phyloP scores from a whole-genome alignment of 1,140 invertebrate species.

The Drosophila sp. region DNA sequence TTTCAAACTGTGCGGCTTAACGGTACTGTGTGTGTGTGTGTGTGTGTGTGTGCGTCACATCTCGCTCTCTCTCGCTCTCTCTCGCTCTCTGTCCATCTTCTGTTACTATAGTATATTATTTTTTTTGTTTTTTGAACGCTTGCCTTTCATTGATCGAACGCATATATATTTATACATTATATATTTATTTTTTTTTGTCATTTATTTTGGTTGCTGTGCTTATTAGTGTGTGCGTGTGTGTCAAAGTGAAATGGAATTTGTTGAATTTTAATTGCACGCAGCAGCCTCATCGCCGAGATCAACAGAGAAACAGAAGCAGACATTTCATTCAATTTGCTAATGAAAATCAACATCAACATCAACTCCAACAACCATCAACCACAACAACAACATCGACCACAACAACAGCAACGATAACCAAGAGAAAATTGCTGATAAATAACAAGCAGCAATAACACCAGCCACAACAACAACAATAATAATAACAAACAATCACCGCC shows the following conservation, averaged over 20 bases:
- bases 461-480: constrained; percentile 42
- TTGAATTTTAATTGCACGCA: constrained; percentile 78
- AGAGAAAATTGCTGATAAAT: constrained; percentile 67
- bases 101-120: background rate
- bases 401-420: constrained; percentile 16
- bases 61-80: constrained; percentile 1
- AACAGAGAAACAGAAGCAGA: constrained; percentile 37
- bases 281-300: constrained; percentile 47
- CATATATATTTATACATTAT: constrained; percentile 26
- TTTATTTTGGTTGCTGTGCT: constrained; percentile 24
- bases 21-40: constrained; percentile 56
- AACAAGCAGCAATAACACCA: constrained; percentile 50
- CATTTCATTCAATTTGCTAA: constrained; percentile 66
- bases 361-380: constrained; percentile 35
- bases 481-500: constrained; percentile 25
- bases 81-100: background rate
- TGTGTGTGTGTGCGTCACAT: constrained; percentile 25
- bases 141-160: constrained; percentile 35
- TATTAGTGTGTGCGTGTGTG: constrained; percentile 22
- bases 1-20: constrained; percentile 48
- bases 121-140: constrained; percentile 6
- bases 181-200: constrained; percentile 27
- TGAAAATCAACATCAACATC: constrained; percentile 41
- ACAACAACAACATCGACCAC: constrained; percentile 37
- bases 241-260: constrained; percentile 77